Base-by-base conservation (phyloP, 2,888 invertebrate genomes). In the Bugulina stolonifera region DNA sequence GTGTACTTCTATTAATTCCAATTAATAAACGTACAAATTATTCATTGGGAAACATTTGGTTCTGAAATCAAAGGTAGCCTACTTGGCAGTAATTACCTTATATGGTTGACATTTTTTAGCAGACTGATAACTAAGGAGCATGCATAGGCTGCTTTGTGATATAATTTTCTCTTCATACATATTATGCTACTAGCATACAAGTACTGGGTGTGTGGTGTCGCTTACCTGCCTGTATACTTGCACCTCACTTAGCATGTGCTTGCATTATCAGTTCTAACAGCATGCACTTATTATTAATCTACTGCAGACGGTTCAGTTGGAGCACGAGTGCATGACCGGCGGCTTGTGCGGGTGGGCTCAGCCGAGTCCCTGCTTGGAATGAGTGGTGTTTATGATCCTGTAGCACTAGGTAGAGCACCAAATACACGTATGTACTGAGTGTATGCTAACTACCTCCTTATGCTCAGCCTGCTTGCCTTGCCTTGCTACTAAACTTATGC, bases 291-390 rank as follows among this genome's bases (percentile, higher is more conserved):
- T n/a, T 57, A n/a, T 57, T 57, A n/a, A 5, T 57, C 14, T 64
- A 32, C 64, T 64, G 27, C 64, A 64, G 64, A 64, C 25, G 32
- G 32, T 64, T 29, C 2, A 14, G 32, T 25, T 64, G 64, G 29
- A 27, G 27, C 32, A 10, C 64, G 64, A 10, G 10, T 14, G n/a
- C 25, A 32, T 32, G 64, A 64, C 10, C 29, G 32, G 76, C 25
- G 54, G 25, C 54, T 83, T 73, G 77, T 82, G 73, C 76, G 84
- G 71, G 82, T 81, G 54, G 84, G 82, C 76, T 85, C 85, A n/a
- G 83, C 84, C 35, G 85, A 85, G 78, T 85, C 85, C 22, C 54
- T 78, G 54, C 72, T 77, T 69, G 75, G 73, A 52, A 72, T 73
- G 27, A 72, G 73, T 73, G 75, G 72, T 10, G n/a, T n/a, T 14